Conservation (phyloP, 2,797 vertebrate species). For the Hypotaenidia okinawae region DNA sequence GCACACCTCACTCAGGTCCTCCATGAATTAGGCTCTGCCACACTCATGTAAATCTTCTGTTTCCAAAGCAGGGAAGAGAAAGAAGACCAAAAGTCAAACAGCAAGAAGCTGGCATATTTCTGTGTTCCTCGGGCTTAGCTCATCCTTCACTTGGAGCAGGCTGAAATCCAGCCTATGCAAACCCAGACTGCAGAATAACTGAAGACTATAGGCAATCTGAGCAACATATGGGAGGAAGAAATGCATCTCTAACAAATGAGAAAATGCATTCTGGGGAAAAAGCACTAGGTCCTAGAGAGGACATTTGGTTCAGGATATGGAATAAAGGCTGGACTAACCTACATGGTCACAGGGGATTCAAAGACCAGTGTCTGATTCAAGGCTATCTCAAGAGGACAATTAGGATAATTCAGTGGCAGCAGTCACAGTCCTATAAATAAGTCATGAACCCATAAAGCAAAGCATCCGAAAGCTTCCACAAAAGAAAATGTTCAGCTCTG, state of each 20-base stretch:
- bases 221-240: slow-evolving; percentile 3
- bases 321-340: neutral
- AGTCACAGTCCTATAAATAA: slow-evolving; percentile 35
- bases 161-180: slow-evolving; percentile 8
- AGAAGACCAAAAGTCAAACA: slow-evolving; percentile 37
- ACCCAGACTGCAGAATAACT: neutral
- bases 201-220: neutral
- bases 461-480: slow-evolving; percentile 12
- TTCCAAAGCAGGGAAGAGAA: neutral
- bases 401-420: neutral
- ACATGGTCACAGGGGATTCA: neutral
- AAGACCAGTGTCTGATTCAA: neutral
- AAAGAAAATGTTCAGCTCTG: neutral
- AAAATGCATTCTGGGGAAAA: neutral
- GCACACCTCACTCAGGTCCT: neutral
- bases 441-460: neutral
- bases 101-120: slow-evolving; percentile 27
- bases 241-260: neutral
- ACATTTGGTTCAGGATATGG: neutral
- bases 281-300: neutral
- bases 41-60: neutral
- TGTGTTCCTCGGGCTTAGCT: neutral
- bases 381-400: slow-evolving; percentile 27
- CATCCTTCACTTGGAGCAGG: slow-evolving; percentile 12
- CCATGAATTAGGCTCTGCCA: slow-evolving; percentile 19